These are phyloP conservation scores for Heliconius hewitsoni DNA, from an alignment of 1,140 invertebrate genomes.

Conservation along the genomic window DNA sequence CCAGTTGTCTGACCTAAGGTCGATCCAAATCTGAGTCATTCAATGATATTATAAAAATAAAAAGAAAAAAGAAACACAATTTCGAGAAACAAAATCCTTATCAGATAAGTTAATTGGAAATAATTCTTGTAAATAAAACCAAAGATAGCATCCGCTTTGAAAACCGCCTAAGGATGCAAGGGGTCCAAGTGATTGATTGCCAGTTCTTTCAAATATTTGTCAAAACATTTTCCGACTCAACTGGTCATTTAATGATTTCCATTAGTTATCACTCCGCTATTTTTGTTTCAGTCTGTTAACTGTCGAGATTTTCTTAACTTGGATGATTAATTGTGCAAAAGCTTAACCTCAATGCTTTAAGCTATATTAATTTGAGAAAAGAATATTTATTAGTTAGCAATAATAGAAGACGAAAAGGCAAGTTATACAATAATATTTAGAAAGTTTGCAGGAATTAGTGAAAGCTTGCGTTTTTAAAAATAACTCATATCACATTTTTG, in stretches of 20 bases:
- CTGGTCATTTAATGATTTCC: constrained; percentile 44
- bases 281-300: constrained; percentile 29
- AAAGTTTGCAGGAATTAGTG: too few relatives aligned
- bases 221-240: constrained; percentile 58
- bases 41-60: neutral
- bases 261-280: constrained; percentile 34
- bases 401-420: too few relatives aligned
- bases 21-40: too few relatives aligned
- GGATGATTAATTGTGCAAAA: constrained; percentile 4
- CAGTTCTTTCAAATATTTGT: constrained; percentile 61
- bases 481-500: too few relatives aligned
- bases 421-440: too few relatives aligned
- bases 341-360: constrained; percentile 3
- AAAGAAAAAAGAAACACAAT: neutral
- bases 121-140: neutral
- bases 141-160: neutral
- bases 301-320: neutral
- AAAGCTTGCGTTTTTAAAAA: too few relatives aligned
- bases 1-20: too few relatives aligned
- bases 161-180: constrained; percentile 27
- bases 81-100: neutral
- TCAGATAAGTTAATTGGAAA: neutral
- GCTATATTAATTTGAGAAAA: constrained; percentile 7
- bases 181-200: constrained; percentile 57
- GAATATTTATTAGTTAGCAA: too few relatives aligned